Evolutionary conservation across 2,888 invertebrate genomes (phyloP).

Genomic region (Boloria euphrosyne): DNA sequence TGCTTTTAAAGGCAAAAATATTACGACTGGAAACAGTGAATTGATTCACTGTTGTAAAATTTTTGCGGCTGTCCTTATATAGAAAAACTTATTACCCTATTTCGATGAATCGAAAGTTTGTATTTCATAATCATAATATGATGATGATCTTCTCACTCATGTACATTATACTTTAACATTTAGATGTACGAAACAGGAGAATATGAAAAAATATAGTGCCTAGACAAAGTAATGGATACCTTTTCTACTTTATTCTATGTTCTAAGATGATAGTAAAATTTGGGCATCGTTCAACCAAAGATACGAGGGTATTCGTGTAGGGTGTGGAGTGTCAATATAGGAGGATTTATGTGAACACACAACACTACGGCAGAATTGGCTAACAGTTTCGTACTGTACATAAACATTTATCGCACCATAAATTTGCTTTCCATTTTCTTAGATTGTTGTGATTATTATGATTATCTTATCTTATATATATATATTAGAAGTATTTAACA

Average conservation of each 20-base stretch:
- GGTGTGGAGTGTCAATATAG: conserved; percentile 61
- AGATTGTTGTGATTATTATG: background rate
- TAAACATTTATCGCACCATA: conserved; percentile 2
- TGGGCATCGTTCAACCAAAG: conserved; percentile 59
- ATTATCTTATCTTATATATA: too few species aligned
- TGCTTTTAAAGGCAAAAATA: too few species aligned
- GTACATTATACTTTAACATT: background rate
- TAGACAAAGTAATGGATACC: background rate
- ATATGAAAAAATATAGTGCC: background rate
- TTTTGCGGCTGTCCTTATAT: too few species aligned
- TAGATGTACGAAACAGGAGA: too few species aligned
- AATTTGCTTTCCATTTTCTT: background rate
- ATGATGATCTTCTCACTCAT: background rate
- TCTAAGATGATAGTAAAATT: conserved; percentile 49
- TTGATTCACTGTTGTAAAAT: too few species aligned
- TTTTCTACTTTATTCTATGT: conserved; percentile 13
- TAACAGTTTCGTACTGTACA: conserved; percentile 3
- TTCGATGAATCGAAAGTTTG: too few species aligned
- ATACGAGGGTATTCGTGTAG: conserved; percentile 58
- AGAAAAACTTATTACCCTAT: too few species aligned
- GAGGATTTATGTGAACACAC: conserved; percentile 61
- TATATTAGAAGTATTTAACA: too few species aligned
- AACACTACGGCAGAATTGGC: conserved; percentile 28
- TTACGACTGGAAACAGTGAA: too few species aligned
- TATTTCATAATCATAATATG: too few species aligned